These are phyloP conservation scores for honey bee (Apis mellifera) DNA, from an alignment of 1,140 invertebrate genomes.

Conservation along the genomic window DNA sequence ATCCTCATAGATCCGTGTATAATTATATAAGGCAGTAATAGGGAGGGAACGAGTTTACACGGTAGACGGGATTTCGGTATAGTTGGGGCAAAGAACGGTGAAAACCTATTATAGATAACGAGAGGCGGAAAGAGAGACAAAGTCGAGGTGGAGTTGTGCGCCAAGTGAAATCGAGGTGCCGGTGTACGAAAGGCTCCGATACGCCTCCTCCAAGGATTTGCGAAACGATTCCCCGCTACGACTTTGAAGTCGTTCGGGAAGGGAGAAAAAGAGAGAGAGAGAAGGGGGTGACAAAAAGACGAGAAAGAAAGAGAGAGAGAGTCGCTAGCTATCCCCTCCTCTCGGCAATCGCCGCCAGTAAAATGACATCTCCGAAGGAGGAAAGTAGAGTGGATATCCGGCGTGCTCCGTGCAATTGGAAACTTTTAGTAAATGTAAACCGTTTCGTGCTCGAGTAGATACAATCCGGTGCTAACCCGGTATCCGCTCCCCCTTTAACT, in stretches of 20 bases:
- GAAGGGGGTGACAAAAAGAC: background rate
- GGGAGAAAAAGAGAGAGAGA: background rate
- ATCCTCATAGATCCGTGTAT: conserved; percentile 35
- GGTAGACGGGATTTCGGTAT: conserved; percentile 61
- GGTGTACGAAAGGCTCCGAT: conserved; percentile 59
- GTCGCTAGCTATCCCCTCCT: conserved; percentile 51
- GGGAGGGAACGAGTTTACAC: conserved; percentile 52
- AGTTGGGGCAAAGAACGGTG: conserved; percentile 58
- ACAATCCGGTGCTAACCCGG: conserved; percentile 70
- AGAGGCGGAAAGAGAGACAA: conserved; percentile 63
- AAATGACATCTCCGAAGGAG: conserved; percentile 72
- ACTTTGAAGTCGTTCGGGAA: conserved; percentile 66
- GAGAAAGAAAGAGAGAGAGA: conserved; percentile 4
- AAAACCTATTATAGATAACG: conserved; percentile 69
- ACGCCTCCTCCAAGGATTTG: conserved; percentile 65
- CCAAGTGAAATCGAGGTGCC: conserved; percentile 59
- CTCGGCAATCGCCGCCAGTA: conserved; percentile 63
- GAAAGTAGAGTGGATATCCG: conserved; percentile 73
- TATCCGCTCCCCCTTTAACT: conserved; percentile 58
- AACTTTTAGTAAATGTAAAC: conserved; percentile 78
- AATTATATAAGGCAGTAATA: conserved; percentile 46
- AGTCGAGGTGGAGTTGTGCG: conserved; percentile 35
- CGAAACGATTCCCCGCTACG: conserved; percentile 66
- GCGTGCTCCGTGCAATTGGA: conserved; percentile 67
- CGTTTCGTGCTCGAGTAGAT: conserved; percentile 73